These are phyloP conservation scores for Andrena bucephala DNA, from an alignment of 2,888 invertebrate species.

Conservation along the genomic window DNA sequence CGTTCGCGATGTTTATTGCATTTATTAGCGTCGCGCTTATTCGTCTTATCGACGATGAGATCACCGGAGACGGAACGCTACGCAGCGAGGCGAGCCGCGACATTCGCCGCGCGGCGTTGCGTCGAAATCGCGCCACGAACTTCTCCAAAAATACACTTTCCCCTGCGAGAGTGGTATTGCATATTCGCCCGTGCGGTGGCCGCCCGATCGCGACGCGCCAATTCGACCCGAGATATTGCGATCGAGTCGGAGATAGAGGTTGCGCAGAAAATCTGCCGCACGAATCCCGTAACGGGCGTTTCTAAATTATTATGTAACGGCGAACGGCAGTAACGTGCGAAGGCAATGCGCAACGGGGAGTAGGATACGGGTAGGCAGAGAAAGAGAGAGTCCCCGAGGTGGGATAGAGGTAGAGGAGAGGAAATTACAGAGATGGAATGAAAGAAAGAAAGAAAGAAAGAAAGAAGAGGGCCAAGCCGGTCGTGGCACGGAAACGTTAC, in stretches of 20 bases:
- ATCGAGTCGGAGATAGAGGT: constrained; percentile 12
- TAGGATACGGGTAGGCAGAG: constrained; percentile 7
- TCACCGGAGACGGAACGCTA: background rate
- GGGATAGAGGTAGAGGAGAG: background rate
- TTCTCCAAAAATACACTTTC: constrained; percentile 9
- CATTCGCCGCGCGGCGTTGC: background rate
- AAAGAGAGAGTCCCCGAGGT: constrained; percentile 11
- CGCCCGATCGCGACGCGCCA: background rate
- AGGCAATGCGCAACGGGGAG: background rate
- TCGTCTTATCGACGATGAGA: constrained; percentile 5
- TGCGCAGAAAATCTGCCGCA: constrained; percentile 14
- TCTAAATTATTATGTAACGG: constrained; percentile 67
- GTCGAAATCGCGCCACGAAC: background rate
- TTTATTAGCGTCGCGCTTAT: constrained; percentile 6
- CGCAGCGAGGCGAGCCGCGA: background rate
- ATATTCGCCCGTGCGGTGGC: background rate
- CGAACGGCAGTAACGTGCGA: constrained; percentile 52
- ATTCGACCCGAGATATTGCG: background rate
- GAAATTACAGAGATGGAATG: background rate
- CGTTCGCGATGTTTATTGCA: background rate
- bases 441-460: background rate
- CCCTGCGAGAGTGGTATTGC: background rate
- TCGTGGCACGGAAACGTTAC: constrained; percentile 37
- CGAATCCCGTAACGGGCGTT: constrained; percentile 35
- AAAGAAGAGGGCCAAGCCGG: constrained; percentile 24